A percentile compares a stretch with the other conserved stretches of the same genome.
These are phyloP conservation scores for Tauraco erythrolophus DNA, from an alignment of 2,113 vertebrate genomes.

Conservation along the genomic window DNA sequence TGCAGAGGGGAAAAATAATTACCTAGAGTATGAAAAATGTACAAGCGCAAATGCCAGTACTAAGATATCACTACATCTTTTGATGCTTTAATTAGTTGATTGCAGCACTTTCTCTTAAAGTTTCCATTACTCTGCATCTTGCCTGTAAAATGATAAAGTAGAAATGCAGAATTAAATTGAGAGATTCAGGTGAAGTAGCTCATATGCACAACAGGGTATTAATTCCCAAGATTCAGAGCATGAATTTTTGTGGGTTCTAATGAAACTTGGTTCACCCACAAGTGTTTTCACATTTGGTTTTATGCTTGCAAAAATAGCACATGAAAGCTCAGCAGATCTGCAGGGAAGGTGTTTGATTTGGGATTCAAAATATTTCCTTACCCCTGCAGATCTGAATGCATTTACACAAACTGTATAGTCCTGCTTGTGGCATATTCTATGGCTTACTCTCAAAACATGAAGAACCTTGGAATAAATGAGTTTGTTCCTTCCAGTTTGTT, in stretches of 20 bases:
- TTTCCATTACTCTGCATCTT: background rate
- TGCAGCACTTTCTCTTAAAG: background rate
- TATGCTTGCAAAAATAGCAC: constrained; percentile 11
- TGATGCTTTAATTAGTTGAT: background rate
- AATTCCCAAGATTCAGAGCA: background rate
- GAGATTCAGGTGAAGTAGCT: background rate
- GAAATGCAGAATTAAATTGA: background rate
- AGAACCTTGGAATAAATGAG: constrained; percentile 45
- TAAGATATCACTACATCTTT: background rate
- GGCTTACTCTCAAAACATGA: constrained; percentile 12
- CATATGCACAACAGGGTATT: background rate
- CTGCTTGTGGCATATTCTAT: background rate
- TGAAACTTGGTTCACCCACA: constrained; percentile 7
- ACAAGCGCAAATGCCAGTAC: background rate
- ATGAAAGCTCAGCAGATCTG: background rate
- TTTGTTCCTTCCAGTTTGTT: constrained; percentile 86
- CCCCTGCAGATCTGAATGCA: background rate
- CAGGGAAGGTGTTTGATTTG: background rate
- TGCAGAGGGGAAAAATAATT: background rate
- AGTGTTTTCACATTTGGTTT: constrained; percentile 46
- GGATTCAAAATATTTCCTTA: constrained; percentile 12
- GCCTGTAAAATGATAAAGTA: background rate
- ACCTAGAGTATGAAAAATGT: background rate
- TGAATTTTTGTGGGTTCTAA: background rate
- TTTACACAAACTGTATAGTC: background rate